Conservation (phyloP, 2,113 vertebrate genomes). For the Vulpes lagopus region DNA sequence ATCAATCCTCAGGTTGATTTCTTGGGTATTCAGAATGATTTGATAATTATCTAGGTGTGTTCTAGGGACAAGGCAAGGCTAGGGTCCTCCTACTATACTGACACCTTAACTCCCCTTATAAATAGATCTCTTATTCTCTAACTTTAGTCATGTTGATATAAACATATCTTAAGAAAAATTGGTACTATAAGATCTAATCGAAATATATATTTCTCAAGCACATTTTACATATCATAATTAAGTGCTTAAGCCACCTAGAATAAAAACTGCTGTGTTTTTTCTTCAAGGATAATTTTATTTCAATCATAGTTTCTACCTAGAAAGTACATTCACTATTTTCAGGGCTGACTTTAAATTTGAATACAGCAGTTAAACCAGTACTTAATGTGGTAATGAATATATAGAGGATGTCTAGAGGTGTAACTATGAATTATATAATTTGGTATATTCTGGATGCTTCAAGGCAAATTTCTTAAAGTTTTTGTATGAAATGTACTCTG, state of each 20-base stretch:
- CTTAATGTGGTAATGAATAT: conserved; percentile 82
- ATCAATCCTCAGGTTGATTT: background rate
- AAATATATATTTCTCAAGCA: conserved; percentile 50
- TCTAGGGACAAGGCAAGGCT: background rate
- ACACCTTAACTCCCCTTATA: background rate
- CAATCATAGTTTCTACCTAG: conserved; percentile 94
- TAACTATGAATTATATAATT: conserved; percentile 95
- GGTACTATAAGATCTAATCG: background rate
- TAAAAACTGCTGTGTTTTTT: conserved; percentile 55
- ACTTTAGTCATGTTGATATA: background rate
- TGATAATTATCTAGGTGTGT: background rate
- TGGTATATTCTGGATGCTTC: conserved; percentile 93
- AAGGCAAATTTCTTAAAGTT: conserved; percentile 93
- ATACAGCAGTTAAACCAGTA: conserved; percentile 56
- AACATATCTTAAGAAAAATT: background rate
- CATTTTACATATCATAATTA: conserved; percentile 56
- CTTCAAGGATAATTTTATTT: conserved; percentile 74
- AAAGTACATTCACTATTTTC: conserved; percentile 83
- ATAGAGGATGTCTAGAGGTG: conserved; percentile 93
- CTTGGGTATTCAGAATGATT: background rate
- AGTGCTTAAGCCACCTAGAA: background rate
- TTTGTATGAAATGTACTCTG: conserved; percentile 90
- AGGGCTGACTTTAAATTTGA: conserved; percentile 73
- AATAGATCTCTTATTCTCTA: background rate
- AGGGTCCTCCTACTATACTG: background rate